A percentile compares a stretch with the other conserved stretches of the same genome.
phyloP scores from a whole-genome alignment of 2,797 vertebrate genomes.

The Gadopsis bispinosus region DNA sequence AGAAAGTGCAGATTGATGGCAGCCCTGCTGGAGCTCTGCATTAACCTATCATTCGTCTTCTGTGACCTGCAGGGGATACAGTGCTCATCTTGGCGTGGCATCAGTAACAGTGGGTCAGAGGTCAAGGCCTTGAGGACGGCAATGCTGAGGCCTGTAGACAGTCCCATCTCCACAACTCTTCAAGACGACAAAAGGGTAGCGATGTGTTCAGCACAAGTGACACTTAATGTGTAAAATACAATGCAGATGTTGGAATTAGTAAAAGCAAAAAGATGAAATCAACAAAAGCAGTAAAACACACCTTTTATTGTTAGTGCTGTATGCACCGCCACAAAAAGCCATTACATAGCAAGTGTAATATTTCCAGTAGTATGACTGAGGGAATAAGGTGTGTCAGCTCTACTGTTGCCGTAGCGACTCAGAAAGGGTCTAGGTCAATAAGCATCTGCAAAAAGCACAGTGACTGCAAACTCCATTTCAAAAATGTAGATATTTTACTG shows the following conservation, averaged over 20 bases:
- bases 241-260: constrained; percentile 27
- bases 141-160: constrained; percentile 18
- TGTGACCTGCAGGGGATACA: constrained; percentile 37
- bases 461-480: constrained; percentile 10
- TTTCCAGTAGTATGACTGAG: not conserved
- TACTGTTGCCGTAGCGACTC: not conserved
- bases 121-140: constrained; percentile 42
- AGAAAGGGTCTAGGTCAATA: constrained; percentile 14
- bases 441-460: constrained; percentile 14
- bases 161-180: constrained; percentile 30
- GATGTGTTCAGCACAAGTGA: not conserved
- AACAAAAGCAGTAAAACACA: not conserved
- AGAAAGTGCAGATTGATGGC: constrained; percentile 58
- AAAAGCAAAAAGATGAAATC: not conserved
- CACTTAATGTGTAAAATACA: not conserved
- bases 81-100: constrained; percentile 33
- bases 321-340: not conserved
- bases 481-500: constrained; percentile 19
- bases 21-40: constrained; percentile 31
- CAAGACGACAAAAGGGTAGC: constrained; percentile 7
- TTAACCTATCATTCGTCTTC: constrained; percentile 54
- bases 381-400: constrained; percentile 15
- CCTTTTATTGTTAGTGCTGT: not conserved
- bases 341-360: not conserved
- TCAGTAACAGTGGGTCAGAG: constrained; percentile 48